Base-by-base conservation (phyloP, 53 echinoderm and acorn worm genomes). In the Henricia sp. region DNA sequence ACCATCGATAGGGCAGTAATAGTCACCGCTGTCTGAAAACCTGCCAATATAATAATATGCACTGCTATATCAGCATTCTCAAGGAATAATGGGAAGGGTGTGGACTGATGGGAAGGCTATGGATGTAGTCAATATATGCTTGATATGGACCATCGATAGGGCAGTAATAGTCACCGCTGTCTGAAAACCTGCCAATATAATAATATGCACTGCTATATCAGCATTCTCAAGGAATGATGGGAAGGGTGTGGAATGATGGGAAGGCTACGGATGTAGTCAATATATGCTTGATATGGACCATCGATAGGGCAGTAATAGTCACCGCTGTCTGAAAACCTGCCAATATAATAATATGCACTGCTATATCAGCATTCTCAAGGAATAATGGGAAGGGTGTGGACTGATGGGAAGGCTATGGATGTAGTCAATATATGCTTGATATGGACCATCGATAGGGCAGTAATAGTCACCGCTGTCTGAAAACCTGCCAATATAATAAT, bases 11-110 rank as follows among this genome's bases (percentile, higher is more conserved):
- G 13, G 13, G 13, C 44, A 9, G 13, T 44, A 44, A 44, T 44
- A 44, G 13, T 44, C 13, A 44, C 13, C 44, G 6, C 6, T 13
- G 44, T 44, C 44, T 44, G 44, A 44, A 44, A 44, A 44, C 13
- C 13, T 44, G 13, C n/a, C n/a, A n/a, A n/a, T n/a, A n/a, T n/a
- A n/a, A n/a, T n/a, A n/a, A n/a, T 99, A 86, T 99, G 94, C 87
- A 94, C 95, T 11, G 99, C 95, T 89, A 99, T 99, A 83, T 99
- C 99, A 77, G 99, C 99, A 84, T 99, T 99, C 75, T 99, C 99
- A 73, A 94, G 99, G 48, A 97, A 92, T 43, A 92, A 92, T 46
- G 88, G 95, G 12, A 99, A n/a, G 99, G 99, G 67, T 99, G 92
- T 53, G 95, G 95, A 39, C 94, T 97, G 71, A 92, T 89, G 52